Evolutionary conservation across 2,113 vertebrate genomes (phyloP), one percentile per base, ranked within the genome.

Genomic region (Eudyptes chrysolophus): DNA sequence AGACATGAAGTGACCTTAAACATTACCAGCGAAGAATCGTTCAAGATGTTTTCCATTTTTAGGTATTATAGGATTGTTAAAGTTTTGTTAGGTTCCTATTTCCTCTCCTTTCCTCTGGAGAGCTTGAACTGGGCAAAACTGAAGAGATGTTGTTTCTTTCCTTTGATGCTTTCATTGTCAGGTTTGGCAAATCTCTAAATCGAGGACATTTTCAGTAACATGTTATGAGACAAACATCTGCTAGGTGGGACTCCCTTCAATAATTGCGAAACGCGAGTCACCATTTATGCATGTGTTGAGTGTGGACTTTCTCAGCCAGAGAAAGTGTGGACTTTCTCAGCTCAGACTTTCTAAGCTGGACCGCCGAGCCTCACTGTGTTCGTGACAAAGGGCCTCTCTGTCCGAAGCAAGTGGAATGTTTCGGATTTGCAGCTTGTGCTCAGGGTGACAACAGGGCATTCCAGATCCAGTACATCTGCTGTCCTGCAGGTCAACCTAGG

Each of bases 221-320:
- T 9, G 20, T 42, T 84, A 62, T 17, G 25, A 76, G 36, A 27
- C 18, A 72, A 70, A 40, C 21, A 19, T 32, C n/a, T 60, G 30
- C 18, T 7, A 6, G 4, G 13, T 21, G 25, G 49, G 65, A 58
- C 4, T 71, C 13, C 54, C 21, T 79, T 76, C 38, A 24, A 4
- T 29, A 48, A 68, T 1, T 42, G 16, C 0, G 0, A 68, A 4
- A 4, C 18, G 14, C 2, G 7, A 87, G 16, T 34, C 3, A 4
- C n/a, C 9, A 1, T 61, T 85, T 40, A 20, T 55, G 51, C 22
- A 8, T 1, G 1, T 0, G 7, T 13, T 62, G 61, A 54, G 10
- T 3, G 26, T 36, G 81, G 29, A 42, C 42, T 42, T 42, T 42
- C 42, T 42, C 42, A 42, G 42, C 42, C 42, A 42, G 38, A 38